Percentiles rank a stretch among this genome's conserved stretches.
phyloP scores from a whole-genome alignment of 2,797 vertebrate genomes.

The Ptychadena robeensis region DNA sequence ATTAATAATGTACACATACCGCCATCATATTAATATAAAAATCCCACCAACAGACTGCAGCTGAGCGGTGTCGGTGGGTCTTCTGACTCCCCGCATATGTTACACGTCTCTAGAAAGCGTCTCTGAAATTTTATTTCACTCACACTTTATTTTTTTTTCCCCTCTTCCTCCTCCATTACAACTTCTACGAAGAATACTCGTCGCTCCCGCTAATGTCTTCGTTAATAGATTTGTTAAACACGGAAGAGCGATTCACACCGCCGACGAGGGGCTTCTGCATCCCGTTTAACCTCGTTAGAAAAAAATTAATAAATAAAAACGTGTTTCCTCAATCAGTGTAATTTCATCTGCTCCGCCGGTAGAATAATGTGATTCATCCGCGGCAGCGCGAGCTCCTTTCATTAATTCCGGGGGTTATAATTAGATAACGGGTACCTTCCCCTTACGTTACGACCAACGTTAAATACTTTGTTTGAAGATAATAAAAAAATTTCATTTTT shows the following conservation, averaged over 20 bases:
- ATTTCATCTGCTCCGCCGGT: conserved; percentile 57
- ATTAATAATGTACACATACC: background rate
- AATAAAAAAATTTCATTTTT: conserved; percentile 42
- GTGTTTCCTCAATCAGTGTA: conserved; percentile 37
- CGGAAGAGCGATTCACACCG: conserved; percentile 1
- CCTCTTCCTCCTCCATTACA: background rate
- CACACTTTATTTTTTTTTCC: conserved; percentile 18
- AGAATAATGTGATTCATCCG: conserved; percentile 55
- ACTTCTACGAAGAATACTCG: conserved; percentile 20
- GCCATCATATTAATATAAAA: background rate
- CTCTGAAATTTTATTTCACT: background rate
- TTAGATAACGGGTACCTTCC: conserved; percentile 45
- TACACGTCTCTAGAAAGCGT: background rate
- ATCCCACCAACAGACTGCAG: background rate
- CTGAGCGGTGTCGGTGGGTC: background rate
- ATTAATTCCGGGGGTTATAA: conserved; percentile 55
- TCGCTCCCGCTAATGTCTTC: conserved; percentile 41
- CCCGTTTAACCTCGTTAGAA: conserved; percentile 55
- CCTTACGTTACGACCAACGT: conserved; percentile 37
- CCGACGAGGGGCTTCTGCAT: conserved; percentile 26
- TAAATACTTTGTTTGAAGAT: conserved; percentile 58
- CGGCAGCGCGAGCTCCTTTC: conserved; percentile 49
- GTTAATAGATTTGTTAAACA: conserved; percentile 43
- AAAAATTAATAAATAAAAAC: conserved; percentile 51
- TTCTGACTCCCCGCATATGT: conserved; percentile 10